Base-by-base conservation (phyloP, 2,888 invertebrate genomes). In the Cotesia congregata region DNA sequence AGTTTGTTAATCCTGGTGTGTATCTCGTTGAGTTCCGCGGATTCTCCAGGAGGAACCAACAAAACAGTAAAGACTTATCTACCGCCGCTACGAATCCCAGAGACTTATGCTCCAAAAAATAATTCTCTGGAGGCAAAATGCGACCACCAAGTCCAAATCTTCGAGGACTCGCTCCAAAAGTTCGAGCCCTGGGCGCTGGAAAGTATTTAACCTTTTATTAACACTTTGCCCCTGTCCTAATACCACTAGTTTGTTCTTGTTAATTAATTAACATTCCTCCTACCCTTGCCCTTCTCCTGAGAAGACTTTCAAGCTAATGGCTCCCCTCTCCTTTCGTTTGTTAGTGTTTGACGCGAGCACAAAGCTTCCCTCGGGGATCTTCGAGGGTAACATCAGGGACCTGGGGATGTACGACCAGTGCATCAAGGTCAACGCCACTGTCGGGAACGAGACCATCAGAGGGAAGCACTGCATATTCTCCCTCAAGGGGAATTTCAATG, bases 401-500 rank as follows among this genome's bases (percentile, higher is more conserved):
- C 83, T 90, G 40, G 91, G 91, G 7, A 89, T 90, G 78, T 91
- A 87, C 82, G 88, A 90, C 75, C 90, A 91, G 83, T 91, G 91
- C 80, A 15, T 82, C 4, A 64, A 59, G 0, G 78, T 87, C 0
- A 71, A 80, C 38, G 83, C 84, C 30, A 75, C 79, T 41, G 77
- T 73, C 62, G 72, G 82, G 0, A 83, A 85, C 0, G 85, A 84
- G 1, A 80, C 82, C 9, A 88, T 91, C 76, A 83, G 76, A 9
- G 91, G 90, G n/a, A 88, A 88, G 77, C 88, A 90, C 78, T 91
- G 91, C 79, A 85, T 89, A 74, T 83, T 89, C 62, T 81, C 77
- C 64, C 30, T 30, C 30, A 3, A 30, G 3, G 30, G 30, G 30
- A 30, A 78, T 39, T 80, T 80, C 3, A 77, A 86, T 17, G 38